phyloP scores from a whole-genome alignment of 1,140 invertebrate species.

The Acyrthosiphon pisum region DNA sequence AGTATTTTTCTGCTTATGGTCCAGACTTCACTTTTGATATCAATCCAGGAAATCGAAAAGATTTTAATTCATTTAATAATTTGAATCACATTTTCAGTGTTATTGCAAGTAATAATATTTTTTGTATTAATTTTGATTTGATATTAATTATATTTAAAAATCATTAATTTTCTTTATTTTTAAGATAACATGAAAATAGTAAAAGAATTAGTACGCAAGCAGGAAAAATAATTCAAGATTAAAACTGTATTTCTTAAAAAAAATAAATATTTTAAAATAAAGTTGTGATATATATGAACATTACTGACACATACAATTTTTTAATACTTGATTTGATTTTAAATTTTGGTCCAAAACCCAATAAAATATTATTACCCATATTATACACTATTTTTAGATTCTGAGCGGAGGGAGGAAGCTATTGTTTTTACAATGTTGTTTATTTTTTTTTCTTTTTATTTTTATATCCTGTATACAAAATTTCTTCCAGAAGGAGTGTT shows the following conservation, averaged over 20 bases:
- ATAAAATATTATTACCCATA: background rate
- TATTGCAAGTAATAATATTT: constrained; percentile 36
- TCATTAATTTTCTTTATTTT: background rate
- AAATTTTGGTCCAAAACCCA: too few species aligned
- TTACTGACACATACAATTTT: too few species aligned
- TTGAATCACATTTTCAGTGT: constrained; percentile 24
- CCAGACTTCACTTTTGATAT: constrained; percentile 70
- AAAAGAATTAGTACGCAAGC: background rate
- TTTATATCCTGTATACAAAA: too few species aligned
- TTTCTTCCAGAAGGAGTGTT: too few species aligned
- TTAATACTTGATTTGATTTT: background rate
- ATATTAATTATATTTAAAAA: background rate
- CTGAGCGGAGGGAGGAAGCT: too few species aligned
- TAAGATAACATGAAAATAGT: constrained; percentile 18
- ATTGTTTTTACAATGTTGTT: too few species aligned
- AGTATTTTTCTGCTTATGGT: constrained; percentile 70
- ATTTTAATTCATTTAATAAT: constrained; percentile 41
- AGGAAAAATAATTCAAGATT: background rate
- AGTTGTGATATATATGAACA: background rate
- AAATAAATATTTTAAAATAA: background rate
- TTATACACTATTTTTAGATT: too few species aligned
- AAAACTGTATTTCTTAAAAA: background rate
- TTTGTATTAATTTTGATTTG: background rate
- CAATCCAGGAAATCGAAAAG: constrained; percentile 59
- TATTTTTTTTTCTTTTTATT: too few species aligned